Evolutionary conservation across 1,140 invertebrate genomes (phyloP).

Genomic region (Penaeus vannamei): DNA sequence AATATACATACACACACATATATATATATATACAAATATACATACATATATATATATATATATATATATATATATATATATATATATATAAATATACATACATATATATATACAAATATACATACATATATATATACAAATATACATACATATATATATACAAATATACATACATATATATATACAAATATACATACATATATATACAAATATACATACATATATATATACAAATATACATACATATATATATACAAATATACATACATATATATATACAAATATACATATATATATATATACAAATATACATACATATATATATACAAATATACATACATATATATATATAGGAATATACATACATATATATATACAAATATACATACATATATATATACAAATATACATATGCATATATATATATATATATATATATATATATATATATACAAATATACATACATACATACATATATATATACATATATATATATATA

Average conservation of each 20-base stretch:
- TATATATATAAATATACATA: constrained; percentile 42
- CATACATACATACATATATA: no score
- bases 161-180: neutral
- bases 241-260: constrained; percentile 24
- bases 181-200: neutral
- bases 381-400: neutral
- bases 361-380: neutral
- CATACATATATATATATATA: neutral
- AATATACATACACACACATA: neutral
- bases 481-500: no score
- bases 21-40: neutral
- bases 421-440: constrained; percentile 3
- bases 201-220: neutral
- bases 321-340: neutral
- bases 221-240: constrained; percentile 13
- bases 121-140: neutral
- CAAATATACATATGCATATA: neutral
- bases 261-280: constrained; percentile 24
- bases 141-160: neutral
- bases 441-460: no score
- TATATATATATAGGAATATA: neutral
- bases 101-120: neutral
- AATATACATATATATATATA: neutral
- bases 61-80: constrained; percentile 40
- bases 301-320: neutral